Evolutionary conservation across 2,888 invertebrate genomes (phyloP), one percentile per base, ranked within the genome.

Genomic region (Mylabris sibirica): DNA sequence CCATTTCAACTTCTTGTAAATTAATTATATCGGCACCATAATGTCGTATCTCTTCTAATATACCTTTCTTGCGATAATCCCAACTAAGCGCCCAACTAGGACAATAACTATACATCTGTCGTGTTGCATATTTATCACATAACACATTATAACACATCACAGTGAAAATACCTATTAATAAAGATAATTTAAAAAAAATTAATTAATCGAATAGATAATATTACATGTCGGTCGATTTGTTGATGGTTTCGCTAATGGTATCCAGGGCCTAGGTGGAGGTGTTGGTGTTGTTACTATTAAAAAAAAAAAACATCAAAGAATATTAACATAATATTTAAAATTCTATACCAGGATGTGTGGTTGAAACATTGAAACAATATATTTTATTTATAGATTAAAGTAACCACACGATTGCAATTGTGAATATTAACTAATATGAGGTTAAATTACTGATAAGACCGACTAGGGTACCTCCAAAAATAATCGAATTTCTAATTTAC

Each of bases 131-230:
- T 87, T 98, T 98, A 89, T 99, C 98, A 88, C 99, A 98, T 77
- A 99, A 89, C 76, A 99, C 98, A 87, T 99, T 99, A 90, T 99
- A 99, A 86, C 99, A 99, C 96, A 99, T 97, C 81, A 99, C 98
- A 77, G 99, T 98, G 88, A 99, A 98, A 85, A 97, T 94, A 88
- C 96, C 95, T 93, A 87, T 12, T 12, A 86, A 81, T 68, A n/a
- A 4, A 38, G n/a, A 22, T 22, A 59, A 30, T 26, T n/a, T 5
- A 63, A 24, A 63, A 22, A 17, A 17, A 53, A 59, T 30, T 17
- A 20, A 53, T 64, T 59, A 30, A 34, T 26, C 20, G n/a, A 63
- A 2, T 14, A 38, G n/a, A 3, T 12, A 59, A 62, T 70, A 92
- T 94, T 89, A 96, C 96, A 96, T 84, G 95, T 92, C 78, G 97